Evolutionary conservation across 2,888 invertebrate genomes (phyloP).

Genomic region (Aquatica leii): DNA sequence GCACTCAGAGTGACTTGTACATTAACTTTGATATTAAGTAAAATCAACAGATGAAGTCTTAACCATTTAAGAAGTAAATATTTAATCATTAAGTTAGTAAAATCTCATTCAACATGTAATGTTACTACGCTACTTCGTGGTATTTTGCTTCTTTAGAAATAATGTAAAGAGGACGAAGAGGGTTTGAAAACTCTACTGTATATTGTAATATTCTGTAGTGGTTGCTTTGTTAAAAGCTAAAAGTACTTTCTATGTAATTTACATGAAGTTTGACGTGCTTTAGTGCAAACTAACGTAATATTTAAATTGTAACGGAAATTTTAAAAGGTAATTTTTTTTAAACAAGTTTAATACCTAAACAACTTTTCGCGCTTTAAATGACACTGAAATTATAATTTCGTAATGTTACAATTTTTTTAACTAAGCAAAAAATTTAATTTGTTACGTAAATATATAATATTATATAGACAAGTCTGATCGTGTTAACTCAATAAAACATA

Average conservation of each 20-base stretch:
- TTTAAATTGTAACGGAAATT: conserved; percentile 19
- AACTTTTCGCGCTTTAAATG: too few species aligned
- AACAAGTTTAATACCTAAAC: too few species aligned
- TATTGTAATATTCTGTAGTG: conserved; percentile 26
- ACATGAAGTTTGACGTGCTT: conserved; percentile 14
- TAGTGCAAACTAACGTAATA: conserved; percentile 13
- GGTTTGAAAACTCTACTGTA: conserved; percentile 10
- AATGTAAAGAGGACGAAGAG: conserved; percentile 4
- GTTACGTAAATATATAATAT: too few species aligned
- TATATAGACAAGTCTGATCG: background rate
- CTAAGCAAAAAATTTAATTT: too few species aligned
- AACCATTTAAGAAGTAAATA: conserved; percentile 25
- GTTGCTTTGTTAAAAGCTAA: conserved; percentile 24
- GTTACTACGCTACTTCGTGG: conserved; percentile 24
- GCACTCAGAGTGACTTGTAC: background rate
- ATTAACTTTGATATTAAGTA: background rate
- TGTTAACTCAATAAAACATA: background rate
- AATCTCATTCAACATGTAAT: conserved; percentile 22
- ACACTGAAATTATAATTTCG: too few species aligned
- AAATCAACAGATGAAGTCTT: conserved; percentile 25
- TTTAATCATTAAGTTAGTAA: conserved; percentile 23
- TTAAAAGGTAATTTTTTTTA: conserved; percentile 16
- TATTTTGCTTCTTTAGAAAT: conserved; percentile 24
- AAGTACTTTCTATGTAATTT: conserved; percentile 22
- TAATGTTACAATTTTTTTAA: too few species aligned